These are phyloP conservation scores for Cosmia pyralina DNA, from an alignment of 2,888 invertebrate genomes.

Conservation along the genomic window DNA sequence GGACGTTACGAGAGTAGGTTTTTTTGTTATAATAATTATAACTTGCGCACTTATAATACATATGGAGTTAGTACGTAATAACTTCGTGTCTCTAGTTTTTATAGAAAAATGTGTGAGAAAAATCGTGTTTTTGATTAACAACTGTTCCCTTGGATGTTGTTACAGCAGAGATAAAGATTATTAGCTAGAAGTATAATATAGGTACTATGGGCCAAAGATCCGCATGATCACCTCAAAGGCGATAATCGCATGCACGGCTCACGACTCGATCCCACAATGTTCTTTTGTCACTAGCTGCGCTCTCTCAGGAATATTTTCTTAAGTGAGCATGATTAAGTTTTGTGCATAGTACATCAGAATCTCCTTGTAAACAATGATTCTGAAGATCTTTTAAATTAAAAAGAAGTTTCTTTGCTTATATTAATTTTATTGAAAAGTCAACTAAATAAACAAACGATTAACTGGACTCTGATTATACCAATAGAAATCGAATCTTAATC, in stretches of 20 bases:
- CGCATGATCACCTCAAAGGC: too few species aligned
- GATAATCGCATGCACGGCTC: too few species aligned
- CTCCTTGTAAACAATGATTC: not conserved
- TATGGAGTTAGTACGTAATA: slow-evolving; percentile 9
- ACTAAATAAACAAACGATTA: not conserved
- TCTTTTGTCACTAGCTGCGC: too few species aligned
- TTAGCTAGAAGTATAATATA: not conserved
- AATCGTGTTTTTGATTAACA: not conserved
- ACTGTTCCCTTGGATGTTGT: not conserved
- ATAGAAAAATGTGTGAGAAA: not conserved
- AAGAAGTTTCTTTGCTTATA: not conserved
- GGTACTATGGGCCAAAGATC: too few species aligned
- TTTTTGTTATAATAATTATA: slow-evolving; percentile 29
- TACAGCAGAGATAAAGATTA: not conserved
- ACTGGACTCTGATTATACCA: not conserved
- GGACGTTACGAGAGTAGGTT: slow-evolving; percentile 6
- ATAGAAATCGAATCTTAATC: not conserved
- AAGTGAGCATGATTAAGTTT: too few species aligned
- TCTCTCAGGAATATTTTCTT: too few species aligned
- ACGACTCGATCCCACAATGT: too few species aligned
- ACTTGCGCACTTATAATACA: slow-evolving; percentile 26
- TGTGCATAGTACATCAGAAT: too few species aligned
- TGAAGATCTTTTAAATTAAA: not conserved
- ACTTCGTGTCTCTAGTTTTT: not conserved
- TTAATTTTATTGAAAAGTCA: not conserved